Evolutionary conservation across 2,113 vertebrate species (phyloP).

Genomic region (Melanerpes aurifrons): DNA sequence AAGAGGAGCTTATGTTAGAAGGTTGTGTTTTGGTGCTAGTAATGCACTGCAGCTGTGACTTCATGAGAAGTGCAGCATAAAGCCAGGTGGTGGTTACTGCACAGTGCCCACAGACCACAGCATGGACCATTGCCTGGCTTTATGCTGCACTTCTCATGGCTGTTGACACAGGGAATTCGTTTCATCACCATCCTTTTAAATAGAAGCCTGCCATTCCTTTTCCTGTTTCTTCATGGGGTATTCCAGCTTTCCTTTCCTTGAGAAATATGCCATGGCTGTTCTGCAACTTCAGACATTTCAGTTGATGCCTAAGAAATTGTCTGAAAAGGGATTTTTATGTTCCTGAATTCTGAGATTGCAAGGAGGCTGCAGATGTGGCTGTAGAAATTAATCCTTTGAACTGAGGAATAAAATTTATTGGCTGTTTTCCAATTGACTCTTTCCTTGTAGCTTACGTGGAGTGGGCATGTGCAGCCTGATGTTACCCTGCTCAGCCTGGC

Average conservation of each 20-base stretch:
- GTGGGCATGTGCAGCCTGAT: fast-evolving
- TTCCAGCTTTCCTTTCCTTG: neutral
- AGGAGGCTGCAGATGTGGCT: neutral
- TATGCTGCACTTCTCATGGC: neutral
- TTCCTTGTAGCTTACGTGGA: neutral
- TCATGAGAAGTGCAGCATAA: no score
- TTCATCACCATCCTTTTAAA: neutral
- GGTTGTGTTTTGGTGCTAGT: neutral
- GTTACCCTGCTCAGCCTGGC: neutral
- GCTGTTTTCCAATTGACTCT: neutral
- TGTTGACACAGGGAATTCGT: neutral
- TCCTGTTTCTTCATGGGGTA: neutral
- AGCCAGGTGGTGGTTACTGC: no score
- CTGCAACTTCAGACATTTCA: neutral
- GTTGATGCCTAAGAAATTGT: neutral
- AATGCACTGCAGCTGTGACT: neutral
- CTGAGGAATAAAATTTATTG: neutral
- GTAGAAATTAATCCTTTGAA: neutral
- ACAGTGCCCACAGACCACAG: no score
- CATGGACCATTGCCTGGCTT: neutral
- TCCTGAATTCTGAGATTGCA: neutral
- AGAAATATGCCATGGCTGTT: neutral
- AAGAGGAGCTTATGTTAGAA: neutral
- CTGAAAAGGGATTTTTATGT: neutral
- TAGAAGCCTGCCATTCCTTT: neutral